phyloP scores from a whole-genome alignment of 2,888 invertebrate genomes.

The Conus canariensis region DNA sequence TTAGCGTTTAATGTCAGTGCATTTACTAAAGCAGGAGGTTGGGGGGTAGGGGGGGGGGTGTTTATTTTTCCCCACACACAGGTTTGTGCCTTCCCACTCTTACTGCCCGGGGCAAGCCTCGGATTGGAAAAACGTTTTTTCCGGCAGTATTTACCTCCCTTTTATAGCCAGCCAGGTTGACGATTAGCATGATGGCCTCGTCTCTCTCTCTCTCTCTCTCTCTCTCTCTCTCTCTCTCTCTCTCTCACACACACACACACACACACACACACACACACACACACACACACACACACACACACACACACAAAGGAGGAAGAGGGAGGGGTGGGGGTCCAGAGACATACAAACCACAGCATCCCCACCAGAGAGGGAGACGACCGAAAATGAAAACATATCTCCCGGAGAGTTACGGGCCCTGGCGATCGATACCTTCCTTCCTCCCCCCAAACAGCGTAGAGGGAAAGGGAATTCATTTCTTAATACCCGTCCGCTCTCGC shows the following conservation, averaged over 20 bases:
- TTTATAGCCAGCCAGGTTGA: neutral
- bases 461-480: constrained; percentile 5
- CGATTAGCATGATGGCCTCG: neutral
- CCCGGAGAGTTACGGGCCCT: neutral
- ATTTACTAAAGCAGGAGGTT: no score
- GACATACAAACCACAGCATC: neutral
- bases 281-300: no score
- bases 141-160: neutral
- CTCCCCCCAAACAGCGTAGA: neutral
- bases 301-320: no score
- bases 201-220: constrained; percentile 22
- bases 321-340: neutral
- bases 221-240: constrained; percentile 13
- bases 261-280: no score
- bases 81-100: neutral
- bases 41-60: no score
- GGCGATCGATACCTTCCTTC: neutral
- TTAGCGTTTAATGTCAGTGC: no score
- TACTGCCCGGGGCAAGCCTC: no score
- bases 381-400: constrained; percentile 26
- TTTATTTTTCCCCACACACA: no score
- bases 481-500: neutral
- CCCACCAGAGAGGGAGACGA: neutral
- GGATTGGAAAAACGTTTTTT: neutral
- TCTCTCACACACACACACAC: neutral